These are phyloP conservation scores for Mastacembelus armatus DNA, from an alignment of 2,797 vertebrate genomes.

Conservation along the genomic window DNA sequence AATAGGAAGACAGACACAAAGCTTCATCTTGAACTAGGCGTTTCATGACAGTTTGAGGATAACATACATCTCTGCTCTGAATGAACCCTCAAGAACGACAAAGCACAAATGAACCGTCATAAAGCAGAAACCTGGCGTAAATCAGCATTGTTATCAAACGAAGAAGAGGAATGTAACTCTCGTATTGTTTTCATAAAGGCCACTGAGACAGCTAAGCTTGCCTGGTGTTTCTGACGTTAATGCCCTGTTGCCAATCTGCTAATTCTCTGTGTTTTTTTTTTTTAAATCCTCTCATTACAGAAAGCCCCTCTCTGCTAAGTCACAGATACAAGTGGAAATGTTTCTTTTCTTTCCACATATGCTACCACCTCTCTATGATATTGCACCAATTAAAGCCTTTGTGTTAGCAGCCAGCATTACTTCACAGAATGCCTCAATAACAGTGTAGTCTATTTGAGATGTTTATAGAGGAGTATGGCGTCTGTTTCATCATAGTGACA, in stretches of 20 bases:
- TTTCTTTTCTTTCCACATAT: slow-evolving; percentile 16
- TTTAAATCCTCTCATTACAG: slow-evolving; percentile 14
- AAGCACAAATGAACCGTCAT: slow-evolving; percentile 58
- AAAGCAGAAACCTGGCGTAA: slow-evolving; percentile 53
- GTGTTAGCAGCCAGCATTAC: slow-evolving; percentile 72
- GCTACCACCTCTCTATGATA: slow-evolving; percentile 64
- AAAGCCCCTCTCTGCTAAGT: slow-evolving; percentile 22
- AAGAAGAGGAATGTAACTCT: slow-evolving; percentile 68
- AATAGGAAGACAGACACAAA: slow-evolving; percentile 91
- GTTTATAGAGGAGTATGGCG: slow-evolving; percentile 32
- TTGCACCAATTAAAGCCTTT: slow-evolving; percentile 78
- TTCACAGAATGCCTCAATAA: slow-evolving; percentile 70
- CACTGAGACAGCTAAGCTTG: slow-evolving; percentile 77
- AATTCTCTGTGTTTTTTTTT: too few relatives aligned
- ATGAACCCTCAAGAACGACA: slow-evolving; percentile 32
- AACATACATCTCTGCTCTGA: slow-evolving; percentile 39
- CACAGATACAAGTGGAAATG: slow-evolving; percentile 28
- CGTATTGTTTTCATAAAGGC: slow-evolving; percentile 76
- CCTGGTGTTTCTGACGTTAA: slow-evolving; percentile 61
- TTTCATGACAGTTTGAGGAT: slow-evolving; percentile 83
- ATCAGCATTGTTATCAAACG: slow-evolving; percentile 52
- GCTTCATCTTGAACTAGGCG: slow-evolving; percentile 86
- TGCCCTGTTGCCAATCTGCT: slow-evolving; percentile 65
- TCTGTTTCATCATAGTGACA: slow-evolving; percentile 44
- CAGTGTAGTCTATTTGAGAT: slow-evolving; percentile 60